phyloP scores from a whole-genome alignment of 2,888 invertebrate species.

The Gonocerus acuteangulatus region DNA sequence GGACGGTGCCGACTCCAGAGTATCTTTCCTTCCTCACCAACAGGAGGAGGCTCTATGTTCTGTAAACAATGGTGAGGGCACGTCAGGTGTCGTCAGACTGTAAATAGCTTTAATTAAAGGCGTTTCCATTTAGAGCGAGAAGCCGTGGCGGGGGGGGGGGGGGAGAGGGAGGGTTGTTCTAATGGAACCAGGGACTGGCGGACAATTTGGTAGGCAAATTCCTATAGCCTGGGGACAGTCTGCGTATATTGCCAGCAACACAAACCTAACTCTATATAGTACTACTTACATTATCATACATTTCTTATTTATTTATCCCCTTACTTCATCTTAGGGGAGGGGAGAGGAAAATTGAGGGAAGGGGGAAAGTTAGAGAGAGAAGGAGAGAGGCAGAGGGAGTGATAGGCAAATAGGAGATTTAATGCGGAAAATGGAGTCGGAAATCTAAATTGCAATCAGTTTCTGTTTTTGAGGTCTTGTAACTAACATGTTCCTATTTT shows the following conservation, averaged over 20 bases:
- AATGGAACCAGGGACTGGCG: not conserved
- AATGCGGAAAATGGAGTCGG: too few relatives aligned
- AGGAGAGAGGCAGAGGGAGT: conserved; percentile 13
- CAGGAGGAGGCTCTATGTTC: not conserved
- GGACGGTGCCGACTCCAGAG: not conserved
- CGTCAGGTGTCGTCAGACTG: conserved; percentile 14
- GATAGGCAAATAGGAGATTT: conserved; percentile 21
- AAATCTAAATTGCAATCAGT: too few relatives aligned
- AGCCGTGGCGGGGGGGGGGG: too few relatives aligned
- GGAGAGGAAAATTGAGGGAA: not conserved
- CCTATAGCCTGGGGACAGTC: not conserved
- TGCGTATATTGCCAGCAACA: too few relatives aligned
- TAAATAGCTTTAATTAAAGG: conserved; percentile 19
- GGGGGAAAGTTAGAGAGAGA: conserved; percentile 12
- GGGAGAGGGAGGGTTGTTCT: not conserved
- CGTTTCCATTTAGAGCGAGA: conserved; percentile 8
- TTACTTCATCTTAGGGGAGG: not conserved
- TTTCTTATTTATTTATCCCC: too few relatives aligned
- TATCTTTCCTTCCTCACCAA: not conserved
- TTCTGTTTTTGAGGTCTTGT: too few relatives aligned
- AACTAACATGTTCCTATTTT: too few relatives aligned
- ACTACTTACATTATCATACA: too few relatives aligned
- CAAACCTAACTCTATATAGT: too few relatives aligned
- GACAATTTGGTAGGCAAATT: conserved; percentile 21
- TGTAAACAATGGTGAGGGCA: conserved; percentile 2